Conservation (phyloP, 2,113 vertebrate species). For the Notiomystis cincta region DNA sequence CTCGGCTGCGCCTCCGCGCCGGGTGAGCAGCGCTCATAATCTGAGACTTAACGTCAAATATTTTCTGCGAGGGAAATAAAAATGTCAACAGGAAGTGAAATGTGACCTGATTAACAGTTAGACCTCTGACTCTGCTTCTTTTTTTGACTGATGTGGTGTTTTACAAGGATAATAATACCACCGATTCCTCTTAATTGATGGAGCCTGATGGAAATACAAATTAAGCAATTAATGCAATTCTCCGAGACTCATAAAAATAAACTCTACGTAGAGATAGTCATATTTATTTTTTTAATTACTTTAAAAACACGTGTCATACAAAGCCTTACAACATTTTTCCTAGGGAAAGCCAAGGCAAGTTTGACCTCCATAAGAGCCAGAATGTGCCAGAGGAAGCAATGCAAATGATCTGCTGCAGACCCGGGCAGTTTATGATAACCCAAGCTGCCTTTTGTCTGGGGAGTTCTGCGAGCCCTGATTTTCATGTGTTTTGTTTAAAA, state of each 20-base stretch:
- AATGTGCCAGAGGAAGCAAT: neutral
- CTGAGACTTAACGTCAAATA: constrained; percentile 59
- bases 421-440: neutral
- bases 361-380: neutral
- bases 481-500: constrained; percentile 10
- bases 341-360: neutral
- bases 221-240: constrained; percentile 62
- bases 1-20: no score
- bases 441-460: neutral
- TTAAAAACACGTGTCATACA: constrained; percentile 33
- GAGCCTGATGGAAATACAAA: constrained; percentile 53
- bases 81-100: constrained; percentile 75
- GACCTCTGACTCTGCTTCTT: constrained; percentile 70
- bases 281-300: constrained; percentile 51
- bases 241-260: constrained; percentile 56
- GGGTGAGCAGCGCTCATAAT: constrained; percentile 56
- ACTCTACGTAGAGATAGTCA: neutral
- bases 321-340: neutral
- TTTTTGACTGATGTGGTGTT: constrained; percentile 68
- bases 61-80: constrained; percentile 76
- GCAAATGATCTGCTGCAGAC: neutral
- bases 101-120: constrained; percentile 76
- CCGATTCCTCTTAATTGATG: constrained; percentile 56
- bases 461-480: neutral
- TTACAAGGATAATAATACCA: constrained; percentile 60